Percentiles rank a stretch among this genome's conserved stretches.
These are phyloP conservation scores for Fistularia tabacaria DNA, from an alignment of 2,797 vertebrate genomes.

Conservation along the genomic window DNA sequence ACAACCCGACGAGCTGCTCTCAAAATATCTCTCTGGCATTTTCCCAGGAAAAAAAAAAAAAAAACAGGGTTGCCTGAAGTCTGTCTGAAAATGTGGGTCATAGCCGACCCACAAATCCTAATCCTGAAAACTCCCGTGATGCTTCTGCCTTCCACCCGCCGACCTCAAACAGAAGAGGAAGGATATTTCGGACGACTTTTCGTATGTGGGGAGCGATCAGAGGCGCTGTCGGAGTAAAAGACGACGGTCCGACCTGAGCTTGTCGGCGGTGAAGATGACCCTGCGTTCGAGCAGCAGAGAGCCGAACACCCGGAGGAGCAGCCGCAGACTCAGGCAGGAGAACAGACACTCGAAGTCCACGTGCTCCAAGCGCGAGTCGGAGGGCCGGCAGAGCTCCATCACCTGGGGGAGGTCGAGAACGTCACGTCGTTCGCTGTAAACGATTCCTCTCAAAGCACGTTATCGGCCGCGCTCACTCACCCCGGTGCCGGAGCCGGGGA, in stretches of 20 bases:
- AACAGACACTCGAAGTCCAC: constrained; percentile 96
- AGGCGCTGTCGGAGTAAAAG: not conserved
- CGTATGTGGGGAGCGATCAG: not conserved
- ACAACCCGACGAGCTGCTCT: constrained; percentile 27
- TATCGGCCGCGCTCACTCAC: constrained; percentile 55
- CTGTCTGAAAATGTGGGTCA: constrained; percentile 23
- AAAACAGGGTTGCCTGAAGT: constrained; percentile 14
- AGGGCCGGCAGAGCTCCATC: constrained; percentile 90
- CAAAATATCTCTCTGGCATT: constrained; percentile 48
- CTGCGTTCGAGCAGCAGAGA: constrained; percentile 92
- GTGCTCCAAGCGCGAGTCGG: constrained; percentile 92
- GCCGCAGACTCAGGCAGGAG: constrained; percentile 87
- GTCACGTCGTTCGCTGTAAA: too few relatives aligned
- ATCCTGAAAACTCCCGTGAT: constrained; percentile 18
- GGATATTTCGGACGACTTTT: not conserved
- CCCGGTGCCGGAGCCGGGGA: constrained; percentile 95
- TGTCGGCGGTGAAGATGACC: constrained; percentile 94
- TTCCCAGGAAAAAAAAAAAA: constrained; percentile 41
- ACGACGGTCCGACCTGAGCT: constrained; percentile 82
- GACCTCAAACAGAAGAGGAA: constrained; percentile 12
- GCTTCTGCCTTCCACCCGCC: not conserved
- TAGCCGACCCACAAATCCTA: constrained; percentile 38
- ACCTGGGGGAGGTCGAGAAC: constrained; percentile 65
- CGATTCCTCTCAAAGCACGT: too few relatives aligned
- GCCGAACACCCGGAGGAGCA: constrained; percentile 88